phyloP scores from a whole-genome alignment of 2,797 vertebrate species.

The Psittacula echo region DNA sequence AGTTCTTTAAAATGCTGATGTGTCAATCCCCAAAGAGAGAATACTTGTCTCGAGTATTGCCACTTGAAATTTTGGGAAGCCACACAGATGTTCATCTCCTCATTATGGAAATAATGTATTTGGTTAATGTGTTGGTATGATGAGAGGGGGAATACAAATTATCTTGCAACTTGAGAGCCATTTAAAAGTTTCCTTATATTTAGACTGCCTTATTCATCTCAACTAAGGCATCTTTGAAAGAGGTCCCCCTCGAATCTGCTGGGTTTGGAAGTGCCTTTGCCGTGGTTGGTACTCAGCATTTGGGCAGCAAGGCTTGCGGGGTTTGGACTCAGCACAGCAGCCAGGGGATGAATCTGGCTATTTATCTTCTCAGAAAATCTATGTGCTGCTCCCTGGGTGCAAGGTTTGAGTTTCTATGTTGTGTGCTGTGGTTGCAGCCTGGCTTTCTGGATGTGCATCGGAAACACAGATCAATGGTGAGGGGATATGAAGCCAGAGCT shows the following conservation, averaged over 20 bases:
- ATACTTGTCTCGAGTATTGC: slow-evolving; percentile 65
- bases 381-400: accelerated
- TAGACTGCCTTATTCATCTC: neutral
- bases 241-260: neutral
- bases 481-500: accelerated
- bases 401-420: too few relatives aligned
- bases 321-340: accelerated
- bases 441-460: accelerated
- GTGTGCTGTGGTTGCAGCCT: neutral
- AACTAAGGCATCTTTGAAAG: neutral
- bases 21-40: slow-evolving; percentile 46
- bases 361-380: neutral
- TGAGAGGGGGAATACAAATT: slow-evolving; percentile 68
- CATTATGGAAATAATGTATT: slow-evolving; percentile 71
- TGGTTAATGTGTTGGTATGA: slow-evolving; percentile 65
- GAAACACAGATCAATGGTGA: neutral
- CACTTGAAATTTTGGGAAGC: slow-evolving; percentile 71
- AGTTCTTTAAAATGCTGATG: slow-evolving; percentile 56
- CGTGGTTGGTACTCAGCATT: neutral
- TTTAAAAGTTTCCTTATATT: slow-evolving; percentile 8
- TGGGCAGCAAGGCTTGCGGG: accelerated
- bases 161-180: slow-evolving; percentile 49
- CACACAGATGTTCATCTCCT: slow-evolving; percentile 72
- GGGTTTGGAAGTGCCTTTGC: neutral
- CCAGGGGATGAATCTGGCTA: accelerated